Evolutionary conservation across 2,797 vertebrate species (phyloP), one percentile per base, ranked within the genome.

Genomic region (Graptemys geographica): DNA sequence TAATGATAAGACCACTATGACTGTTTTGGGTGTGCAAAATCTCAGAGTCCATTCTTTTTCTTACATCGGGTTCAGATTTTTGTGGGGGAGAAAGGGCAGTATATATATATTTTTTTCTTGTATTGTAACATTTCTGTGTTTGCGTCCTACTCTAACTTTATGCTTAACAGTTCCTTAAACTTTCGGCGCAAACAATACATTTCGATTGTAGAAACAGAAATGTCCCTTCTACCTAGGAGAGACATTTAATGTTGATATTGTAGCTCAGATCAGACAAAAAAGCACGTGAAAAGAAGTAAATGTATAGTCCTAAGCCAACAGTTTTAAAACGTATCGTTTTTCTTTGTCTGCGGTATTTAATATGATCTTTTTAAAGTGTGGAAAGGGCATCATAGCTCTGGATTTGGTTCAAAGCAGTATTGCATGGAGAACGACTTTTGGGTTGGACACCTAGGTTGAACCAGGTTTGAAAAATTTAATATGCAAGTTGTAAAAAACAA

Each of bases 41-140:
- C 81, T 51, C 86, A 94, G 84, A 28, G 5, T 5, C 1, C 28
- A 49, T 31, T 82, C 11, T 53, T 65, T 28, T 33, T 28, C 28
- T 23, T 78, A 6, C 4, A 53, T 81, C 86, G 2, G 84, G 65
- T 79, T 7, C 52, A 8, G 79, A 6, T 9, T 2, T 80, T 79
- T 1, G 1, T 7, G 10, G 56, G 5, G 0, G 65, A 28, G 1
- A 88, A 0, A 1, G 13, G 37, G 2, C 0, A 37, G 37, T 25
- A 7, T 0, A 2, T 1, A 8, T 37, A 8, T 37, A 51, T 51
- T 41, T 4, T 1, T n/a, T n/a, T 15, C 79, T 4, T 2, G 59
- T 7, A 5, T 79, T 18, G 31, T 1, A 69, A 10, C 9, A 52
- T 84, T 81, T 55, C 2, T 47, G 12, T 2, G 23, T 1, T 2